phyloP scores from a whole-genome alignment of 1,140 invertebrate genomes.

The Parasteatoda tepidariorum region DNA sequence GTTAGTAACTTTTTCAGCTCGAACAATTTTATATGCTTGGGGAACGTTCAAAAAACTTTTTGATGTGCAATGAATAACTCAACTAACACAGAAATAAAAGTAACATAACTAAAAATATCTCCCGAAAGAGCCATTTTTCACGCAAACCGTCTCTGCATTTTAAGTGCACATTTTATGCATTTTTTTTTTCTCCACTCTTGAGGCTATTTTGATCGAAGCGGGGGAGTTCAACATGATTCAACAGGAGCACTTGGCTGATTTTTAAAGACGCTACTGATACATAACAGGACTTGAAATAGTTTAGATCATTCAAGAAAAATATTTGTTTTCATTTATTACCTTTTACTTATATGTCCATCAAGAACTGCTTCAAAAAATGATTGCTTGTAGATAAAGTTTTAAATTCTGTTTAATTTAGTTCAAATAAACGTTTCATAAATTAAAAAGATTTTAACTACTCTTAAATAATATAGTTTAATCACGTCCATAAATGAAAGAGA shows the following conservation, averaged over 20 bases:
- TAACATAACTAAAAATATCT: slow-evolving; percentile 45
- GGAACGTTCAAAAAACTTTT: neutral
- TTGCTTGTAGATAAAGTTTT: neutral
- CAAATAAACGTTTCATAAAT: no score
- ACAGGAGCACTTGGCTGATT: slow-evolving; percentile 3
- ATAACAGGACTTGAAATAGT: neutral
- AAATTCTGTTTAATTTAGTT: neutral
- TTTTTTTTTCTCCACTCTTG: slow-evolving; percentile 6
- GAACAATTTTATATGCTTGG: slow-evolving; percentile 37
- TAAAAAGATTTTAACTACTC: no score
- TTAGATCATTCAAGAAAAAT: neutral
- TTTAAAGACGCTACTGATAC: neutral
- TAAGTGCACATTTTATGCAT: slow-evolving; percentile 14
- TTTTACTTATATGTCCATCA: neutral
- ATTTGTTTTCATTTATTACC: slow-evolving; percentile 19
- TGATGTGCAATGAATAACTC: neutral
- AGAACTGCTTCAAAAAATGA: neutral
- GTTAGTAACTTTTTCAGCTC: neutral
- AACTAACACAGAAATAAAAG: neutral
- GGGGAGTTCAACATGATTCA: slow-evolving; percentile 43
- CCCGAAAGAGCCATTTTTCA: neutral
- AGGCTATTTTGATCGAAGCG: slow-evolving; percentile 55
- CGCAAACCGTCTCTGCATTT: slow-evolving; percentile 33
- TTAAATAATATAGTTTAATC: no score
- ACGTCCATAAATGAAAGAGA: no score